Base-by-base conservation (phyloP, 2,797 vertebrate species). In the Sitta carolinensis region DNA sequence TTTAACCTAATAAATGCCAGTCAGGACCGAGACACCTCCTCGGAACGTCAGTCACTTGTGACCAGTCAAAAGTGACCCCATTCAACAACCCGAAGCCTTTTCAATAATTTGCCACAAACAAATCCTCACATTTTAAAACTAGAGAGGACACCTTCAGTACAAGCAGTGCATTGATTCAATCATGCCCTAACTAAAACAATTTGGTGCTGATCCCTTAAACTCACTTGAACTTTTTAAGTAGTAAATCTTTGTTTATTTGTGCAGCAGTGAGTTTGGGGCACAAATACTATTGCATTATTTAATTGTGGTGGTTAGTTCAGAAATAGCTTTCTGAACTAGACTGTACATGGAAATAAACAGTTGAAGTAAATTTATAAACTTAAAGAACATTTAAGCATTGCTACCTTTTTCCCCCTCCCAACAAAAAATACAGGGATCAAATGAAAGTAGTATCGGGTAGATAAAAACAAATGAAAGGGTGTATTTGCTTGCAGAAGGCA, bases 1-100 rank as follows among this genome's bases (percentile, higher is more conserved):
- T 80, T 97, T 96, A 97, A 96, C 95, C 94, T 42, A 22, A 73
- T 95, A 96, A 95, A 83, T 95, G 96, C 94, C 93, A 92, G 91
- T 9, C 67, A 15, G 23, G 63, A 94, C 48, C 4, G 0, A 91
- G 32, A 17, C 69, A 94, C 75, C 79, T 76, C 74, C 78, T 27
- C 7, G 29, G 52, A 83, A 34, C 12, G 14, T 15, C 25, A 59
- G 11, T n/a, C 55, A 17, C 63, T 23, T 13, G 16, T 10, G n/a
- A 18, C 12, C 3, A 29, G 10, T 13, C 23, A 8, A 16, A 66
- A 51, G 42, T 5, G 23, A 84, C 55, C 47, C 14, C 9, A 14
- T 30, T n/a, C 43, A 63, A 59, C 68, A 89, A 52, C 64, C 52
- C 11, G 1, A 36, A 73, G 15, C 14, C 26, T 15, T n/a, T 29